Evolutionary conservation across 2,113 vertebrate genomes (phyloP).

Genomic region (Manacus vitellinus): DNA sequence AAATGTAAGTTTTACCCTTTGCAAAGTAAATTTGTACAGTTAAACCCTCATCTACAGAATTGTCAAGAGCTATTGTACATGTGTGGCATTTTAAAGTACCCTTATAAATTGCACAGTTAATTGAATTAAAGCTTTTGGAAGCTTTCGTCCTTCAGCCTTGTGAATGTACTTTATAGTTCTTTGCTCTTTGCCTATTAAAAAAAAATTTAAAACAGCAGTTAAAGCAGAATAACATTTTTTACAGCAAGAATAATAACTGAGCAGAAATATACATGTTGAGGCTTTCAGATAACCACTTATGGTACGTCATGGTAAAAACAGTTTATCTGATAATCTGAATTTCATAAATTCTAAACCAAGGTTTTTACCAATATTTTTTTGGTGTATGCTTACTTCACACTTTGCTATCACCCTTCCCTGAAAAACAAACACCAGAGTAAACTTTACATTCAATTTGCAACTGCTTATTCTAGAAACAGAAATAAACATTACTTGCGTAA

Average conservation of each 20-base stretch:
- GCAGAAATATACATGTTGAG: neutral
- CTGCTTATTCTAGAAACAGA: slow-evolving; percentile 12
- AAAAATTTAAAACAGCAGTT: neutral
- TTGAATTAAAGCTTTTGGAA: neutral
- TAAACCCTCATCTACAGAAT: neutral
- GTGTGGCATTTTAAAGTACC: neutral
- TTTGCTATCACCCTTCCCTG: neutral
- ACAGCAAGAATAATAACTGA: neutral
- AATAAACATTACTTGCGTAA: slow-evolving; percentile 11
- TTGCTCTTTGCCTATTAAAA: neutral
- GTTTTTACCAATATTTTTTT: neutral
- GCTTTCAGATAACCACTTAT: neutral
- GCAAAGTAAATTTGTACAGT: neutral
- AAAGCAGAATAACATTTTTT: neutral
- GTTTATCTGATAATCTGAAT: neutral
- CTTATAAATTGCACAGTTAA: neutral
- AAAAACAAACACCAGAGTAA: slow-evolving; percentile 26
- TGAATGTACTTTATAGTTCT: neutral
- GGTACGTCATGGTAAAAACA: neutral
- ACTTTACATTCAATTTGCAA: slow-evolving; percentile 15
- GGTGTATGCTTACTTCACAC: neutral
- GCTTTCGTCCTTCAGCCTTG: neutral
- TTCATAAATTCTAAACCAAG: neutral
- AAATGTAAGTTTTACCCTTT: neutral
- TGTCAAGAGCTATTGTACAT: neutral